Evolutionary conservation across 2,113 vertebrate species (phyloP).

Genomic region (Microcebus jonahi): DNA sequence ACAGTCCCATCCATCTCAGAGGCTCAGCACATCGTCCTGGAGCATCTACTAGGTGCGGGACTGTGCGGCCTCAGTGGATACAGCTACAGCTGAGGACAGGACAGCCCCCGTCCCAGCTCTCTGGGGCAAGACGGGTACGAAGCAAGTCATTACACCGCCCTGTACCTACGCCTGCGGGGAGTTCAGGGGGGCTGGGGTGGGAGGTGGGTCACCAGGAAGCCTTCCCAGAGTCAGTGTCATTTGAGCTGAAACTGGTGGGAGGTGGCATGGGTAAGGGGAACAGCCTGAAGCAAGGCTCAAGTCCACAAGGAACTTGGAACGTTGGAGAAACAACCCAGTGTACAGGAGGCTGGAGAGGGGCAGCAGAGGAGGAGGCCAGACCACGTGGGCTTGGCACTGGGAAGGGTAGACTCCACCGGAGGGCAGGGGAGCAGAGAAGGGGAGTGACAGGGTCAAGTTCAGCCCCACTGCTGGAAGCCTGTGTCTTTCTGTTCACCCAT

Average conservation of each 20-base stretch:
- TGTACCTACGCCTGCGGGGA: not conserved
- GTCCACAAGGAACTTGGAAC: not conserved
- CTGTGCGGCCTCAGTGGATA: not conserved
- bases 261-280: not conserved
- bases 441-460: not conserved
- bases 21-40: not conserved
- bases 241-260: not conserved
- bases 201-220: not conserved
- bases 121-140: not conserved
- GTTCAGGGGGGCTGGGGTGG: not conserved
- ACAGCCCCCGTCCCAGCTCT: not conserved
- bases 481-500: not conserved
- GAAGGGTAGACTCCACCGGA: not conserved
- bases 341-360: no score
- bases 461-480: not conserved
- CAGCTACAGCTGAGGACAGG: not conserved
- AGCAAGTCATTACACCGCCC: not conserved
- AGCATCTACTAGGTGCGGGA: not conserved
- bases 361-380: not conserved
- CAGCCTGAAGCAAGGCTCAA: not conserved
- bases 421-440: accelerated
- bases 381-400: not conserved
- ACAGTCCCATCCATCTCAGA: not conserved
- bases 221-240: not conserved
- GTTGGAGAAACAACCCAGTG: not conserved